Conservation (phyloP, 1,140 invertebrate species). For the Centruroides sculpturatus region DNA sequence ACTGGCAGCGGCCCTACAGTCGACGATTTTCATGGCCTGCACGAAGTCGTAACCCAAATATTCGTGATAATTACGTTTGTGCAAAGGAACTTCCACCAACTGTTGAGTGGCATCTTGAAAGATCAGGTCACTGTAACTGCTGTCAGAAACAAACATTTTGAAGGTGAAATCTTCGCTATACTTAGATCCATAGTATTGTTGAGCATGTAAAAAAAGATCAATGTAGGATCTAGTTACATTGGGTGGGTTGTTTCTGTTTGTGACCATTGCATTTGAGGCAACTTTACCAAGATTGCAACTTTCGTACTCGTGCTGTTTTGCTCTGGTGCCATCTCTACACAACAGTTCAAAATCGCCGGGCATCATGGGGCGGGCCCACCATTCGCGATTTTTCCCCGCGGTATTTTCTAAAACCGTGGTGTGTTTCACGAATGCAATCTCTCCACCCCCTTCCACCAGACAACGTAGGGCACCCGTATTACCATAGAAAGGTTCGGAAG, state of each 20-base stretch:
- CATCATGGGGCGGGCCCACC: conserved; percentile 84
- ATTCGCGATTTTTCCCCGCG: conserved; percentile 71
- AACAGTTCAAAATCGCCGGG: conserved; percentile 83
- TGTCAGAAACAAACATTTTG: conserved; percentile 70
- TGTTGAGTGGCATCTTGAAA: conserved; percentile 84
- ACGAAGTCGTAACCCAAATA: conserved; percentile 62
- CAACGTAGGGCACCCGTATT: conserved; percentile 81
- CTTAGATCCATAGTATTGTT: conserved; percentile 75
- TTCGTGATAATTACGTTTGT: conserved; percentile 44
- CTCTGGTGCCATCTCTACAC: conserved; percentile 70
- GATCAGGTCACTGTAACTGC: conserved; percentile 70
- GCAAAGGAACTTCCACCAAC: conserved; percentile 43
- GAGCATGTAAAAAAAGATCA: conserved; percentile 76
- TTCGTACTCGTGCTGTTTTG: conserved; percentile 17
- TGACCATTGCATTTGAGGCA: conserved; percentile 79
- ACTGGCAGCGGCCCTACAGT: conserved; percentile 36
- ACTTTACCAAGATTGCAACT: conserved; percentile 79
- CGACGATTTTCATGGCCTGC: conserved; percentile 55
- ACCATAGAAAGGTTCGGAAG: conserved; percentile 76
- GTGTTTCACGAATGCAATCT: conserved; percentile 83
- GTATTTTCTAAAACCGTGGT: conserved; percentile 82
- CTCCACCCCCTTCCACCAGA: conserved; percentile 82
- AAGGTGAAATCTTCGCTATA: conserved; percentile 65
- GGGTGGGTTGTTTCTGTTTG: conserved; percentile 56
- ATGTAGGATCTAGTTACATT: conserved; percentile 67